Percentiles rank a stretch among this genome's conserved stretches.
Evolutionary conservation across 2,113 vertebrate genomes (phyloP).

Genomic region (Oncorhynchus clarkii): DNA sequence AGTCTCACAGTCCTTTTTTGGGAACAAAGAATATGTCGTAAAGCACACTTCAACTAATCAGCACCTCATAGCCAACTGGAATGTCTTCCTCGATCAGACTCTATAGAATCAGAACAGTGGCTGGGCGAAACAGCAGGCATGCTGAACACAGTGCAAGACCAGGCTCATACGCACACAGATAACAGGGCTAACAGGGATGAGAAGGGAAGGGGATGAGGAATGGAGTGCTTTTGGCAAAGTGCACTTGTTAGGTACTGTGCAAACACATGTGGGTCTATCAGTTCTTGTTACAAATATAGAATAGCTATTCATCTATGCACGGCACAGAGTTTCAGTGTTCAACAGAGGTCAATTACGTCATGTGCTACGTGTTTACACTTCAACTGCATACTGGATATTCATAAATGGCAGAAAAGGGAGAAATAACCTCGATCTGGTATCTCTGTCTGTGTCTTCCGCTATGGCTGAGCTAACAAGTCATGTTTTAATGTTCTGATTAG

Average conservation of each 20-base stretch:
- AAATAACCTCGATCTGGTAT: not conserved
- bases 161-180: constrained; percentile 46
- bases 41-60: constrained; percentile 50
- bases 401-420: too few relatives aligned
- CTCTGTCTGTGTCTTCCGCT: not conserved
- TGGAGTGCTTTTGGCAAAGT: constrained; percentile 16
- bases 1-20: constrained; percentile 26
- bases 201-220: constrained; percentile 17
- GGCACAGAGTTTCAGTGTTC: too few relatives aligned
- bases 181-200: constrained; percentile 21
- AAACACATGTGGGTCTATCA: not conserved
- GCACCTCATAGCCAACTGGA: constrained; percentile 58
- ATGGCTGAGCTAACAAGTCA: not conserved
- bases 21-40: constrained; percentile 18
- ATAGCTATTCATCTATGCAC: too few relatives aligned
- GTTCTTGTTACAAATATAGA: too few relatives aligned
- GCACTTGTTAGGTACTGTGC: too few relatives aligned
- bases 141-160: constrained; percentile 53
- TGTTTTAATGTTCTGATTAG: not conserved
- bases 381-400: too few relatives aligned
- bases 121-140: constrained; percentile 50
- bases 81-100: constrained; percentile 50
- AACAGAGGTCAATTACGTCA: too few relatives aligned
- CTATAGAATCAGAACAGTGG: constrained; percentile 37
- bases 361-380: not conserved